These are phyloP conservation scores for Pycnomerus fuliginosus DNA, from an alignment of 2,888 invertebrate species.

Conservation along the genomic window DNA sequence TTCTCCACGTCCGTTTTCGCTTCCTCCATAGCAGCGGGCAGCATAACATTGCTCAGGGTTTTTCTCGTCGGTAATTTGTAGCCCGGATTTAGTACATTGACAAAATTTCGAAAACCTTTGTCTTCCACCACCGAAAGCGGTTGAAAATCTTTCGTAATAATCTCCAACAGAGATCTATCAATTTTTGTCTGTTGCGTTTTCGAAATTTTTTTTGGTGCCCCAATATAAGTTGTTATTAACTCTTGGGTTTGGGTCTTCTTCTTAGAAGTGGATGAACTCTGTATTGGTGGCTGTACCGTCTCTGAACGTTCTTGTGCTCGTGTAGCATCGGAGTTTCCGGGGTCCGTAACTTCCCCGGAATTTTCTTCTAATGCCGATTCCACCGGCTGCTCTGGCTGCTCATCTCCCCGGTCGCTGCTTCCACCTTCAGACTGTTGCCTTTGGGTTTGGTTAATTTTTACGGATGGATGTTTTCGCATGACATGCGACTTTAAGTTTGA, in stretches of 20 bases:
- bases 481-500: background rate
- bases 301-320: too few relatives aligned
- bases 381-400: background rate
- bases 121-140: constrained; percentile 22
- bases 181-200: background rate
- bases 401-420: too few relatives aligned
- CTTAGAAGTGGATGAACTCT: background rate
- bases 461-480: background rate
- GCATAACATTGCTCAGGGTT: constrained; percentile 10
- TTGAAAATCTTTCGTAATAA: constrained; percentile 14
- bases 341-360: too few relatives aligned
- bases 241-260: background rate
- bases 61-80: constrained; percentile 16
- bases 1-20: constrained; percentile 22
- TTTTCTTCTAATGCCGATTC: background rate
- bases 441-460: background rate
- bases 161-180: constrained; percentile 1
- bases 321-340: too few relatives aligned
- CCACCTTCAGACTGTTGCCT: too few relatives aligned
- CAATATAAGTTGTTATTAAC: background rate
- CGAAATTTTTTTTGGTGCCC: background rate
- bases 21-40: constrained; percentile 4
- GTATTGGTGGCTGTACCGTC: too few relatives aligned
- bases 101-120: constrained; percentile 19
- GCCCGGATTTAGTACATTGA: constrained; percentile 12